Evolutionary conservation across 2,888 invertebrate species (phyloP).

Genomic region (Junonia oenone): DNA sequence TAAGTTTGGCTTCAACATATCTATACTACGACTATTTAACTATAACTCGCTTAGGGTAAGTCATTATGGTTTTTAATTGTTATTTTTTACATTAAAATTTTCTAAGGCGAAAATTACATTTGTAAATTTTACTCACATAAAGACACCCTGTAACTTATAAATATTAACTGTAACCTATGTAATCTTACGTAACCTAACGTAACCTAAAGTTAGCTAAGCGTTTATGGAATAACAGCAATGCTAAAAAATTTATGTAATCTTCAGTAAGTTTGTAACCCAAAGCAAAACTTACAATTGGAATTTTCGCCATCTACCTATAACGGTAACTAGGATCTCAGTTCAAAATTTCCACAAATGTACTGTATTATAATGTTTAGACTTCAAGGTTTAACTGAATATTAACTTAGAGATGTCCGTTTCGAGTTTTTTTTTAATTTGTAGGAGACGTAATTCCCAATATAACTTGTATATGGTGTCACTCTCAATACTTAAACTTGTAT

Average conservation of each 20-base stretch:
- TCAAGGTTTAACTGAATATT: neutral
- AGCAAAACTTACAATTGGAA: too few relatives aligned
- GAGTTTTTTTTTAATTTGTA: neutral
- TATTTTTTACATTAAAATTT: neutral
- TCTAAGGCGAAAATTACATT: too few relatives aligned
- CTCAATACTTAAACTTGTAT: neutral
- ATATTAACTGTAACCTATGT: too few relatives aligned
- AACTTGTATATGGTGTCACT: neutral
- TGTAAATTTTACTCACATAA: too few relatives aligned
- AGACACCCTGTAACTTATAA: too few relatives aligned
- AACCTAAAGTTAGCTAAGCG: too few relatives aligned
- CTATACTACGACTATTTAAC: neutral
- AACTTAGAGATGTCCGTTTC: neutral
- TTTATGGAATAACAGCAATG: too few relatives aligned
- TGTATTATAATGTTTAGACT: neutral
- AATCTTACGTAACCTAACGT: too few relatives aligned
- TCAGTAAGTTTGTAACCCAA: too few relatives aligned
- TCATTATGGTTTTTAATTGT: neutral
- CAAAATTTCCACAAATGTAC: slow-evolving; percentile 1
- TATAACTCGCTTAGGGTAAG: neutral
- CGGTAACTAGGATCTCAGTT: slow-evolving; percentile 8
- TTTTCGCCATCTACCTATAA: too few relatives aligned
- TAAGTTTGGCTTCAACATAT: neutral
- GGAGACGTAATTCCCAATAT: neutral
- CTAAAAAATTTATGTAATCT: too few relatives aligned